A percentile compares a stretch with the other conserved stretches of the same genome.
These are phyloP conservation scores for Drosophila nigrodunni DNA, from an alignment of 1,140 invertebrate species.

Conservation along the genomic window DNA sequence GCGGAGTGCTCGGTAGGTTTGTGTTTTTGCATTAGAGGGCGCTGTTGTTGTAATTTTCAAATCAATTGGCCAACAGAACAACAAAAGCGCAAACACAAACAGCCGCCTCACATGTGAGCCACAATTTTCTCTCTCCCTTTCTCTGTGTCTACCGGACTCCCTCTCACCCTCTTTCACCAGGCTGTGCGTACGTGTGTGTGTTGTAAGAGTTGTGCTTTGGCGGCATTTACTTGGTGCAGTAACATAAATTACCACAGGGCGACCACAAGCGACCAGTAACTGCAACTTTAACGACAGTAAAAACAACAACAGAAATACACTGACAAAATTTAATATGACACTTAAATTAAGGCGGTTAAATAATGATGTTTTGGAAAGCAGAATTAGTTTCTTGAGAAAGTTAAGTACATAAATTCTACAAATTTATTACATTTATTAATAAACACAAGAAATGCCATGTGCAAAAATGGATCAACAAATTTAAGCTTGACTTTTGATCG, in stretches of 20 bases:
- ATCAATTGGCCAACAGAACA: conserved; percentile 80
- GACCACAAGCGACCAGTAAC: conserved; percentile 59
- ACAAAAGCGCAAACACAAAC: conserved; percentile 80
- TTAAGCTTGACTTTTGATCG: no score
- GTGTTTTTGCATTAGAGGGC: conserved; percentile 62
- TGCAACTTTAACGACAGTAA: conserved; percentile 46
- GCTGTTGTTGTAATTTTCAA: conserved; percentile 70
- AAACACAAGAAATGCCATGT: no score
- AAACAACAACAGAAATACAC: conserved; percentile 1
- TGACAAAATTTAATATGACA: neutral
- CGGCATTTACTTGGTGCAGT: conserved; percentile 80
- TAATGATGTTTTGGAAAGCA: no score
- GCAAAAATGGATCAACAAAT: no score
- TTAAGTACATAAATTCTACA: no score
- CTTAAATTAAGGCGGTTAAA: no score
- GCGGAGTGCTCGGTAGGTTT: conserved; percentile 31
- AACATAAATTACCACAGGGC: conserved; percentile 79
- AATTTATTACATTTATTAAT: no score
- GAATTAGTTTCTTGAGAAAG: no score
- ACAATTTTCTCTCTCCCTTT: neutral
- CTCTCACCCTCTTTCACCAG: neutral
- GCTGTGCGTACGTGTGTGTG: conserved; percentile 28
- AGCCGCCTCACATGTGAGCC: conserved; percentile 33
- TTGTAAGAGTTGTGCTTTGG: conserved; percentile 62
- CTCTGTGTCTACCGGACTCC: neutral